phyloP scores from a whole-genome alignment of 2,888 invertebrate species.

The Gari tellinella region DNA sequence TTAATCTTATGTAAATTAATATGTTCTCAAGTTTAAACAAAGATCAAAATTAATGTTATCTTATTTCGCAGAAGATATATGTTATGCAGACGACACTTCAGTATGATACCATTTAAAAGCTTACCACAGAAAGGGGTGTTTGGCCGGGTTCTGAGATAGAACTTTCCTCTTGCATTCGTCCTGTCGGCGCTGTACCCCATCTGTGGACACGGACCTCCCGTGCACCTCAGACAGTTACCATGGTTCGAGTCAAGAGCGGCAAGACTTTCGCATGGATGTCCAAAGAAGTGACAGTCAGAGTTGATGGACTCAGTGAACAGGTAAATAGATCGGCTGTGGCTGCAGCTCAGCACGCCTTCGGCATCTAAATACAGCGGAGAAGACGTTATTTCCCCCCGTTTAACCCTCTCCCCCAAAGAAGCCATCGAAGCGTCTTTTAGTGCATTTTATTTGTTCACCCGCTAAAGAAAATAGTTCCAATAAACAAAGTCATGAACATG shows the following conservation, averaged over 20 bases:
- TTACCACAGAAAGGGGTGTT: conserved; percentile 62
- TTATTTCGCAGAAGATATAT: no score
- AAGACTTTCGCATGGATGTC: conserved; percentile 58
- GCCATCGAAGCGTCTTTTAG: no score
- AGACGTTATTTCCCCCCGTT: no score
- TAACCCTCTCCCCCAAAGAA: no score
- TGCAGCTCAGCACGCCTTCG: conserved; percentile 60
- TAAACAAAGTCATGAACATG: no score
- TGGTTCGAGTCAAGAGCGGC: conserved; percentile 39
- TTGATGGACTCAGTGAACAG: conserved; percentile 69
- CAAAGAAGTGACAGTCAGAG: conserved; percentile 57
- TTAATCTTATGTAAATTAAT: no score
- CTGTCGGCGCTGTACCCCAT: conserved; percentile 64
- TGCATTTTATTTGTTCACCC: no score
- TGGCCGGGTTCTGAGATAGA: conserved; percentile 60
- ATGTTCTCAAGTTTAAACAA: no score
- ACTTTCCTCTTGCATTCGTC: conserved; percentile 58
- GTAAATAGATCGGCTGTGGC: conserved; percentile 65
- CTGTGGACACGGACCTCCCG: conserved; percentile 47
- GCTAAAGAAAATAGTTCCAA: no score
- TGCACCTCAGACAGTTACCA: conserved; percentile 58
- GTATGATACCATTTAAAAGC: conserved; percentile 1
- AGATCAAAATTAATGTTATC: no score
- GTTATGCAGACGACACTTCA: no score
- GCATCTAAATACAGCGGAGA: conserved; percentile 45